These are phyloP conservation scores for Anguilla obscura DNA, from an alignment of 2,797 vertebrate genomes.

Conservation along the genomic window DNA sequence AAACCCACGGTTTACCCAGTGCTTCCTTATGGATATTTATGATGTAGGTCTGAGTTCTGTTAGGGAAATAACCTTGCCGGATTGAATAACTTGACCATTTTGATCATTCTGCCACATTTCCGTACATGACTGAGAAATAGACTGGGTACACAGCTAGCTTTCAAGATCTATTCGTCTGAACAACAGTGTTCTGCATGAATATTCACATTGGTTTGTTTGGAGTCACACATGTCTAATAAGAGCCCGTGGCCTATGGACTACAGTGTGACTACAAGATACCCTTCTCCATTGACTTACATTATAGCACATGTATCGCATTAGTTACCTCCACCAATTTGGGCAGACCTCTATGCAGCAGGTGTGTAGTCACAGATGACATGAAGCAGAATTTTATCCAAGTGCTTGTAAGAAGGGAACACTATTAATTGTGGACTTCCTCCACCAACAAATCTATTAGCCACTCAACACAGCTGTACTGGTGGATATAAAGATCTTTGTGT, in stretches of 20 bases:
- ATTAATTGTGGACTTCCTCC: neutral
- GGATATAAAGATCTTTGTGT: neutral
- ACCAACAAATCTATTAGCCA: neutral
- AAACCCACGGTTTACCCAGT: neutral
- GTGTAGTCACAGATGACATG: no score
- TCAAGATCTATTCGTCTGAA: no score
- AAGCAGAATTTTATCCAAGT: neutral
- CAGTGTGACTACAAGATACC: no score
- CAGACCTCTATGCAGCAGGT: no score
- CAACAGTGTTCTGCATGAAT: no score
- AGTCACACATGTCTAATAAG: neutral
- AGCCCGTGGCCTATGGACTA: no score
- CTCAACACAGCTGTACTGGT: neutral
- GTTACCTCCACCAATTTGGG: neutral
- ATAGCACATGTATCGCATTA: neutral
- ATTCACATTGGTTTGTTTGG: no score
- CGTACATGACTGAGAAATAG: no score
- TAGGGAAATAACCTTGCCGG: neutral
- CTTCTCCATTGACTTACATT: neutral
- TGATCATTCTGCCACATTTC: no score
- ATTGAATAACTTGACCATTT: neutral
- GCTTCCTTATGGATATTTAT: neutral
- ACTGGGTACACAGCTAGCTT: no score
- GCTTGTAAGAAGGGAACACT: neutral
- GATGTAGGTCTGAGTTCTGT: no score